phyloP scores from a whole-genome alignment of 2,888 invertebrate genomes.

The Cataglyphis rosenhaueri region DNA sequence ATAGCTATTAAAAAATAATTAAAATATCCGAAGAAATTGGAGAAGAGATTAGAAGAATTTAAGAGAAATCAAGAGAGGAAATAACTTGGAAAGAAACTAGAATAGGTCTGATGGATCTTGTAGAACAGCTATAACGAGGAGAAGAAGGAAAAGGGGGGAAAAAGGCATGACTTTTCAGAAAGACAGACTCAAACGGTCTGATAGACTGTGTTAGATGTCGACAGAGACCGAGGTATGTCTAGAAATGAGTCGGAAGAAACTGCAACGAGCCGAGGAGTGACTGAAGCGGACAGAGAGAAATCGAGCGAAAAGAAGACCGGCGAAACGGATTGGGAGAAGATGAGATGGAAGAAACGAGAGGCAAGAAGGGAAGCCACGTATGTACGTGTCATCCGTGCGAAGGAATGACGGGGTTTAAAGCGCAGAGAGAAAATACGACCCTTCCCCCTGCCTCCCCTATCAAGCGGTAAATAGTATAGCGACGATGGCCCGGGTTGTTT shows the following conservation, averaged over 20 bases:
- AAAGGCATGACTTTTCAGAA: background rate
- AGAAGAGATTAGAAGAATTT: conserved; percentile 1
- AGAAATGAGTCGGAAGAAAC: conserved; percentile 29
- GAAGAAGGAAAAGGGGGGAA: background rate
- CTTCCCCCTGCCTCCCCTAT: conserved; percentile 14
- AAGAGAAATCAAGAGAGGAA: background rate
- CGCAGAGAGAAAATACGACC: conserved; percentile 26
- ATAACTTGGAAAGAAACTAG: background rate
- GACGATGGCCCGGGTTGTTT: conserved; percentile 42
- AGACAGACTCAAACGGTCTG: conserved; percentile 3
- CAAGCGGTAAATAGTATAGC: conserved; percentile 48
- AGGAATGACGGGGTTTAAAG: conserved; percentile 37
- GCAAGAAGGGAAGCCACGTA: background rate
- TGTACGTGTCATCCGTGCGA: conserved; percentile 19
- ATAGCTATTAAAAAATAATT: background rate
- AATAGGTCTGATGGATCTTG: conserved; percentile 4
- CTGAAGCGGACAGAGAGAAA: conserved; percentile 24
- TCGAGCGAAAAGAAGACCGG: conserved; percentile 30
- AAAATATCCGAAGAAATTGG: background rate
- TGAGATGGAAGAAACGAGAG: background rate
- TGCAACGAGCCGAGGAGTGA: background rate
- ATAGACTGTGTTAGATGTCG: conserved; percentile 22
- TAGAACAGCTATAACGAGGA: conserved; percentile 9
- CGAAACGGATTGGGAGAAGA: background rate
- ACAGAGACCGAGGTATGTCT: background rate